Evolutionary conservation across 1,140 invertebrate species (phyloP).

Genomic region (Marisa cornuarietis): DNA sequence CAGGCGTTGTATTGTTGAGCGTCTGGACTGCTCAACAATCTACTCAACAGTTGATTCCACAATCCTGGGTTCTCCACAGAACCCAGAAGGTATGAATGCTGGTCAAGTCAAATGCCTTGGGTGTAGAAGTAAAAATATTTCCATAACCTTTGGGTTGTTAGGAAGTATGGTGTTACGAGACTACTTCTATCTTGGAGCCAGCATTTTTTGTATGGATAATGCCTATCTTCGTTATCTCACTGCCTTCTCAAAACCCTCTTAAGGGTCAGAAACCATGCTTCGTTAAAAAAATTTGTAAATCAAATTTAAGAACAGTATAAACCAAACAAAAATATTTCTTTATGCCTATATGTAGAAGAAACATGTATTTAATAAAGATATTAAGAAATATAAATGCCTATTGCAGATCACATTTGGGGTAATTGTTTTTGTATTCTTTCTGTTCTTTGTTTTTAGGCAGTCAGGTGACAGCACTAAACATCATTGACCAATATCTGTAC

Average conservation of each 20-base stretch:
- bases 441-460: constrained; percentile 37
- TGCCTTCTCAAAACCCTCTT: too few species aligned
- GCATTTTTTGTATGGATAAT: too few species aligned
- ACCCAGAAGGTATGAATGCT: constrained; percentile 19
- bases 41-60: constrained; percentile 37
- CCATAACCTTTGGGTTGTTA: too few species aligned
- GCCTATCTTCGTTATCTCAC: too few species aligned
- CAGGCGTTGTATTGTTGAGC: constrained; percentile 22
- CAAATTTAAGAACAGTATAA: too few species aligned
- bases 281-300: too few species aligned
- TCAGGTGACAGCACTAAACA: constrained; percentile 52
- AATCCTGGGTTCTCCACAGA: constrained; percentile 15
- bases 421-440: constrained; percentile 8
- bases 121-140: too few species aligned
- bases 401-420: not conserved
- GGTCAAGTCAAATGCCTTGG: too few species aligned
- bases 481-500: constrained; percentile 51
- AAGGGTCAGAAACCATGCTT: too few species aligned
- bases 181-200: too few species aligned
- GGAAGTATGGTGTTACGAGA: too few species aligned
- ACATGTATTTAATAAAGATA: not conserved
- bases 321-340: not conserved
- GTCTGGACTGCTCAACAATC: constrained; percentile 47
- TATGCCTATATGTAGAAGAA: not conserved
- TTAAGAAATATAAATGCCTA: too few species aligned